Conservation (phyloP, 2,888 invertebrate species). For the Harpagoxenus sublaevis region DNA sequence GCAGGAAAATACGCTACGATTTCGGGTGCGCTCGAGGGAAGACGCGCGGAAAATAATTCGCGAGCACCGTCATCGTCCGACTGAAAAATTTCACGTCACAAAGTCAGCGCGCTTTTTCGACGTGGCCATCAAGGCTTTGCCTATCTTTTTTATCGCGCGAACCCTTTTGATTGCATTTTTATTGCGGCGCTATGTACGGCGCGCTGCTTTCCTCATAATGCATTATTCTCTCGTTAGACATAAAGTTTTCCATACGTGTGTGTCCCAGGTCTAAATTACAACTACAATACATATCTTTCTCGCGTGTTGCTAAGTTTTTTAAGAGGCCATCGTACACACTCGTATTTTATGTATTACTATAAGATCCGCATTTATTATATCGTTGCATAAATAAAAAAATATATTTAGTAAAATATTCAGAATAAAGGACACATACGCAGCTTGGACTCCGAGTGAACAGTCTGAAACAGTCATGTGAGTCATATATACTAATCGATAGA, state of each 20-base stretch:
- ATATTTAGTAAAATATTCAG: background rate
- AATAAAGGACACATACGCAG: background rate
- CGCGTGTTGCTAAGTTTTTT: conserved; percentile 3
- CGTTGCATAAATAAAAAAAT: background rate
- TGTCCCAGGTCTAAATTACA: conserved; percentile 9
- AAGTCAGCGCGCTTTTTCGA: conserved; percentile 24
- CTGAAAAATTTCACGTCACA: conserved; percentile 5
- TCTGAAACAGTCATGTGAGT: too few species aligned
- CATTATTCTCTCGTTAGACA: conserved; percentile 25
- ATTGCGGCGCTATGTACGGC: conserved; percentile 5
- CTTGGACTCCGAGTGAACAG: too few species aligned
- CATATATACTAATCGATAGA: too few species aligned
- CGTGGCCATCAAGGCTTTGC: background rate
- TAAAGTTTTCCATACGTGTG: background rate
- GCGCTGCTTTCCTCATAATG: background rate
- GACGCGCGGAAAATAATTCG: conserved; percentile 21
- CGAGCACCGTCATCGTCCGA: background rate
- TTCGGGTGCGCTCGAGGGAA: conserved; percentile 9
- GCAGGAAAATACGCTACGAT: conserved; percentile 21
- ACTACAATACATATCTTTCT: conserved; percentile 4
- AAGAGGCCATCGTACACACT: background rate
- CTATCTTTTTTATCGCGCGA: conserved; percentile 25
- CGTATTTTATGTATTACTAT: background rate
- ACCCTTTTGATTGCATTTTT: conserved; percentile 56
- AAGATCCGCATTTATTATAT: background rate